phyloP scores from a whole-genome alignment of 1,140 invertebrate species.

The Mya arenaria region DNA sequence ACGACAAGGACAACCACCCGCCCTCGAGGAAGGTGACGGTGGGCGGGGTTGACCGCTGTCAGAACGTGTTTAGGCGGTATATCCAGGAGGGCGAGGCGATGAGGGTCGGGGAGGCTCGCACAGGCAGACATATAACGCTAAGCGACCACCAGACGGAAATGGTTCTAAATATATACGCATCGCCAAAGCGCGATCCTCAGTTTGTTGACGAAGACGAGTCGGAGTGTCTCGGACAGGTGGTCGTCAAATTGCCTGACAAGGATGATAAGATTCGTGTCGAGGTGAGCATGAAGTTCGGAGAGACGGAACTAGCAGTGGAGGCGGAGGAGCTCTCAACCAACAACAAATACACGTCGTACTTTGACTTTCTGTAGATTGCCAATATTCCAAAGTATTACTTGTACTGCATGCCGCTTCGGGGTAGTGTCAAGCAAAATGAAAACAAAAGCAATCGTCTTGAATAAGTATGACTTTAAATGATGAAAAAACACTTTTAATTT shows the following conservation, averaged over 20 bases:
- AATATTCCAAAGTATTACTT: too few species aligned
- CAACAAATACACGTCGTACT: conserved; percentile 48
- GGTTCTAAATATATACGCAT: conserved; percentile 48
- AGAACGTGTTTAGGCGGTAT: conserved; percentile 55
- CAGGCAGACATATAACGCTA: conserved; percentile 39
- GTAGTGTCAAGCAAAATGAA: too few species aligned
- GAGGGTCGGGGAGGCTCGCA: conserved; percentile 37
- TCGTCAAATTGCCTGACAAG: conserved; percentile 48
- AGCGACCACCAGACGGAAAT: conserved; percentile 31
- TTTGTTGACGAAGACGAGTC: conserved; percentile 35
- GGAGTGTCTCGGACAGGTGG: conserved; percentile 44
- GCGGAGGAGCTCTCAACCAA: conserved; percentile 41
- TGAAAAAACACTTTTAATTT: too few species aligned
- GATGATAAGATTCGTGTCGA: conserved; percentile 43
- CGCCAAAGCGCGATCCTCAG: conserved; percentile 19
- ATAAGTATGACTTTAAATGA: too few species aligned
- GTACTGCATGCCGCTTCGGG: too few species aligned
- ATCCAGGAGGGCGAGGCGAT: conserved; percentile 56
- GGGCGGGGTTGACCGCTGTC: conserved; percentile 43
- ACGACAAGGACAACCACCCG: conserved; percentile 31
- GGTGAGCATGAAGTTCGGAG: conserved; percentile 61
- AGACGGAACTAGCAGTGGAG: conserved; percentile 61
- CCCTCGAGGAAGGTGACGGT: conserved; percentile 12
- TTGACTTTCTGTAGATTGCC: conserved; percentile 56
- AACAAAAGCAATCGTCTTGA: too few species aligned